Percentiles rank a stretch among this genome's conserved stretches.
Evolutionary conservation across 1,140 invertebrate genomes (phyloP).

Genomic region (Drosophila tani): DNA sequence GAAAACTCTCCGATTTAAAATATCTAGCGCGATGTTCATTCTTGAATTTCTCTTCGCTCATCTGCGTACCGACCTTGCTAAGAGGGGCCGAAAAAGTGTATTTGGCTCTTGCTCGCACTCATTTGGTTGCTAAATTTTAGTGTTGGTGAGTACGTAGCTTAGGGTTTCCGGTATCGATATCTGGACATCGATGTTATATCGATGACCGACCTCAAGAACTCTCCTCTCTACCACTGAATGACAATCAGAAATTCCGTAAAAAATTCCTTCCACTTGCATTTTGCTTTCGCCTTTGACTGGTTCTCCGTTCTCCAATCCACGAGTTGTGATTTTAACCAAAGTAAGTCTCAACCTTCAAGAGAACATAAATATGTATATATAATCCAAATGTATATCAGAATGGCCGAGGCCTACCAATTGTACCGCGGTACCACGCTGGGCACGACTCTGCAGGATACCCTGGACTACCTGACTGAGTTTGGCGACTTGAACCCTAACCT

Average conservation of each 20-base stretch:
- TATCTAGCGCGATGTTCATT: no score
- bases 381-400: background rate
- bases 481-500: slow-evolving; percentile 9
- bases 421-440: background rate
- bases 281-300: background rate
- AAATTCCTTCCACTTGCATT: background rate
- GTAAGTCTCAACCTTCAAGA: background rate
- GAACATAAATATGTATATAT: background rate
- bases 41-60: no score
- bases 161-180: no score
- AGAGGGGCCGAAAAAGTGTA: no score
- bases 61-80: no score
- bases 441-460: background rate
- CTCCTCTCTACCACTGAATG: background rate
- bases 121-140: no score
- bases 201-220: background rate
- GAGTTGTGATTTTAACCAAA: background rate
- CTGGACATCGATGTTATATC: background rate
- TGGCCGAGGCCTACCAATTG: slow-evolving; percentile 2
- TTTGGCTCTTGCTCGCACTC: no score
- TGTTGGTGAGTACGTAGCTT: no score
- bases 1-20: no score
- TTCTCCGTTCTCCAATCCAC: background rate
- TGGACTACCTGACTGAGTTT: background rate
- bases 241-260: background rate